A percentile compares a stretch with the other conserved stretches of the same genome.
Evolutionary conservation across 1,140 invertebrate genomes (phyloP).

Genomic region (Xylocopa sonorina): DNA sequence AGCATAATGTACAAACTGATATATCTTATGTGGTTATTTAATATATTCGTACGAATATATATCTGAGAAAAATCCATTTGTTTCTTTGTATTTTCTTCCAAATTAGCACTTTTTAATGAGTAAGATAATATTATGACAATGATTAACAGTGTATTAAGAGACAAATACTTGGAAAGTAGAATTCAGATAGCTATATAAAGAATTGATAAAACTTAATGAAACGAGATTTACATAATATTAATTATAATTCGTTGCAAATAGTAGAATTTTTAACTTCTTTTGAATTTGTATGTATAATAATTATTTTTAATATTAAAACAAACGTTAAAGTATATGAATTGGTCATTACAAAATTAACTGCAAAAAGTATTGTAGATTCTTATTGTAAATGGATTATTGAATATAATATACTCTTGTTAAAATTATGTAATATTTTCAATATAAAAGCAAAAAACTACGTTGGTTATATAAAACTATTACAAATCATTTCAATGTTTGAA

Average conservation of each 20-base stretch:
- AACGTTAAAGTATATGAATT: background rate
- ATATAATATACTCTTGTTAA: conserved; percentile 29
- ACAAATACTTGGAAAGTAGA: background rate
- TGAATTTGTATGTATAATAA: background rate
- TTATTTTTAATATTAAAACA: conserved; percentile 13
- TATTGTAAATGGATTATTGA: conserved; percentile 38
- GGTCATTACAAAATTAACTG: conserved; percentile 12
- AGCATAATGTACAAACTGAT: conserved; percentile 18
- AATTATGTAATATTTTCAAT: conserved; percentile 23
- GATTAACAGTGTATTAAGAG: background rate
- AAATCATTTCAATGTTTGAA: conserved; percentile 6
- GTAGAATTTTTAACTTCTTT: background rate
- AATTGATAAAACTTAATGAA: conserved; percentile 26
- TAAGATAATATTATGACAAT: background rate
- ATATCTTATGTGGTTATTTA: background rate
- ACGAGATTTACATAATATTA: conserved; percentile 17
- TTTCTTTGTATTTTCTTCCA: conserved; percentile 20
- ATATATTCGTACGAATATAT: conserved; percentile 8
- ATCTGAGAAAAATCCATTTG: background rate
- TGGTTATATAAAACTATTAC: conserved; percentile 20
- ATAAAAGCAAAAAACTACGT: conserved; percentile 15
- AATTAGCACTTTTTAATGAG: conserved; percentile 6
- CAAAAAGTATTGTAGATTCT: conserved; percentile 14
- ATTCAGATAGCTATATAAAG: background rate
- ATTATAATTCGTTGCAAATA: background rate